Evolutionary conservation across 1,140 invertebrate species (phyloP).

Genomic region (Triops cancriformis): DNA sequence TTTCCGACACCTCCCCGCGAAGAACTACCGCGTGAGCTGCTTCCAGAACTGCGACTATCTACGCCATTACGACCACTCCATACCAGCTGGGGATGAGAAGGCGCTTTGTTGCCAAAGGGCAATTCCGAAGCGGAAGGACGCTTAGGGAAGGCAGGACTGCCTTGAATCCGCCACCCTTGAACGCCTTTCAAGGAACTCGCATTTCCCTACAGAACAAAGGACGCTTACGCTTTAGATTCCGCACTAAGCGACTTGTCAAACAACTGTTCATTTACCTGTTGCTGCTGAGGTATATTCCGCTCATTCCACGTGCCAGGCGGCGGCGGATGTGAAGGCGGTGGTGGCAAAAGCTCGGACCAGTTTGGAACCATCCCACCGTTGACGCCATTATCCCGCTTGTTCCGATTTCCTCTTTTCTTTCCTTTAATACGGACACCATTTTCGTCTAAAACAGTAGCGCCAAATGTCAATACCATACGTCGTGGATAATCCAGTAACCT

Average conservation of each 20-base stretch:
- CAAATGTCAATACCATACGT: background rate
- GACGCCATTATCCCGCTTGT: conserved; percentile 14
- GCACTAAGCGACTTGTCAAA: background rate
- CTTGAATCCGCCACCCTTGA: background rate
- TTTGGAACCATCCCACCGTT: conserved; percentile 19
- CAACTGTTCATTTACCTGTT: background rate
- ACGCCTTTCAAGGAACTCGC: background rate
- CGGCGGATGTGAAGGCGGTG: conserved; percentile 21
- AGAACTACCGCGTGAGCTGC: background rate
- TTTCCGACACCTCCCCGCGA: background rate
- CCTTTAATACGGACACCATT: conserved; percentile 4
- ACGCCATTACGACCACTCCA: background rate
- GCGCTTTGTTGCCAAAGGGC: background rate
- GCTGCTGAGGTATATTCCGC: background rate
- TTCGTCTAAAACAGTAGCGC: background rate
- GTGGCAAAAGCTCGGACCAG: conserved; percentile 19
- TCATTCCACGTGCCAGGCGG: conserved; percentile 9
- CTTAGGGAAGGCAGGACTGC: background rate
- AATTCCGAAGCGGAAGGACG: background rate
- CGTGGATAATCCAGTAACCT: background rate
- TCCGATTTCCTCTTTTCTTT: conserved; percentile 15
- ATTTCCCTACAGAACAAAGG: background rate
- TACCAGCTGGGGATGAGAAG: background rate
- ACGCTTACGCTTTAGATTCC: background rate
- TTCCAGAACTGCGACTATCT: conserved; percentile 1